phyloP scores from a whole-genome alignment of 1,140 invertebrate species.

The Solen grandis region DNA sequence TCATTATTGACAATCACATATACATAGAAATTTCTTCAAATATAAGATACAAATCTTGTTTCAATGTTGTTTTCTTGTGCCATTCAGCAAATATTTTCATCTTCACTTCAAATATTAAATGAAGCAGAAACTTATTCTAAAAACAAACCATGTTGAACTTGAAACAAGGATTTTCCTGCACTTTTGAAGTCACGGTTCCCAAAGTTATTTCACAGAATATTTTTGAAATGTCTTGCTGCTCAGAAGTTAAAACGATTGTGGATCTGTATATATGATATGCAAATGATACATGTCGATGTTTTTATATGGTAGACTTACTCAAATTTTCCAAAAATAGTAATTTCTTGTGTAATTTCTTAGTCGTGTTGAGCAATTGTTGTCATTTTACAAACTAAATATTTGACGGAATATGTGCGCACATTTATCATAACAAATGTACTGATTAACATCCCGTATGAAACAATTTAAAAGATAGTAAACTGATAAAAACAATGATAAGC shows the following conservation, averaged over 20 bases:
- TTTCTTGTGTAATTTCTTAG: not conserved
- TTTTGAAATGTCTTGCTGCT: too few relatives aligned
- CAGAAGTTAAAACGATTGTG: not conserved
- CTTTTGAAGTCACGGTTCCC: not conserved
- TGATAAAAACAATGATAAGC: not conserved
- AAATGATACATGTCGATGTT: not conserved
- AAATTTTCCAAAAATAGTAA: not conserved
- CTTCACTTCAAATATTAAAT: too few relatives aligned
- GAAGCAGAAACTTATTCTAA: too few relatives aligned
- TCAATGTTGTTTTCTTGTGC: too few relatives aligned
- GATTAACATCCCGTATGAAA: not conserved
- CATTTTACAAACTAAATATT: slow-evolving; percentile 6
- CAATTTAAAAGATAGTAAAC: not conserved
- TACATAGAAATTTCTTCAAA: too few relatives aligned
- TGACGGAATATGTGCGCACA: too few relatives aligned
- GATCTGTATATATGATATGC: not conserved
- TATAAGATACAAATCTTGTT: too few relatives aligned
- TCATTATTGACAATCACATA: too few relatives aligned
- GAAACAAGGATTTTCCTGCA: not conserved
- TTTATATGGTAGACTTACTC: slow-evolving; percentile 10
- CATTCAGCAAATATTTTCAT: too few relatives aligned
- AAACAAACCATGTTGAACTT: not conserved
- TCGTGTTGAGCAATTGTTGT: slow-evolving; percentile 36
- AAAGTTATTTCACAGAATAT: not conserved
- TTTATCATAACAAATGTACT: not conserved